Evolutionary conservation across 53 echinoderm and acorn worm genomes (phyloP), one percentile per base, ranked within the genome.

Genomic region (Patiria pectinifera): DNA sequence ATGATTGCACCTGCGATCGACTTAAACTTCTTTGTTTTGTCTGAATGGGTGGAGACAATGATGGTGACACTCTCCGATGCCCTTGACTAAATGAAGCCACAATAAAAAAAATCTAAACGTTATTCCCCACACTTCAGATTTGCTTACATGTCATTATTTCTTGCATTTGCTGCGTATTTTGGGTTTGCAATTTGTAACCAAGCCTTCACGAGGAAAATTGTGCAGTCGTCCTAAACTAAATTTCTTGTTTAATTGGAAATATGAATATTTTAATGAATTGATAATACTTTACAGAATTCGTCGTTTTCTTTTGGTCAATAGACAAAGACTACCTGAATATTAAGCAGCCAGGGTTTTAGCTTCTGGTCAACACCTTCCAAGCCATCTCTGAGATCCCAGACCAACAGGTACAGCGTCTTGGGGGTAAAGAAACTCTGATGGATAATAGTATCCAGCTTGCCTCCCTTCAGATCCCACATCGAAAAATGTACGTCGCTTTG

Each of bases 401-500:
- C 95, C 22, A 95, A 61, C 4, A 96, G 93, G 71, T 96, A 96
- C 63, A 96, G 87, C 62, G 95, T 91, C 85, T 84, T 92, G 25
- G 95, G 77, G 0, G 97, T 96, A 18, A 95, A 61, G 70, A 96
- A 95, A 69, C 97, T 95, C 76, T 95, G 97, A 62, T 95, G 94
- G 62, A 95, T 94, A 8, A 83, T 93, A 69, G 94, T 91, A 84
- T 94, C 94, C 58, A 94, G 76, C 74, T 95, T 93, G 6, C 94
- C 94, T 59, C 97, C 97, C 81, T 95, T 94, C 91, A 96, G 91
- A 85, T 96, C 97, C 97, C 97, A 96, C 1, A 84, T 92, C 14
- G 91, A 93, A 91, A 96, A 96, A 14, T 82, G 78, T 43, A 96
- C 79, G 0, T 92, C 84, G 21, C 48, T 63, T 3, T 82, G 18